These are phyloP conservation scores for Chrysolina oricalcia DNA, from an alignment of 2,888 invertebrate species.

Conservation along the genomic window DNA sequence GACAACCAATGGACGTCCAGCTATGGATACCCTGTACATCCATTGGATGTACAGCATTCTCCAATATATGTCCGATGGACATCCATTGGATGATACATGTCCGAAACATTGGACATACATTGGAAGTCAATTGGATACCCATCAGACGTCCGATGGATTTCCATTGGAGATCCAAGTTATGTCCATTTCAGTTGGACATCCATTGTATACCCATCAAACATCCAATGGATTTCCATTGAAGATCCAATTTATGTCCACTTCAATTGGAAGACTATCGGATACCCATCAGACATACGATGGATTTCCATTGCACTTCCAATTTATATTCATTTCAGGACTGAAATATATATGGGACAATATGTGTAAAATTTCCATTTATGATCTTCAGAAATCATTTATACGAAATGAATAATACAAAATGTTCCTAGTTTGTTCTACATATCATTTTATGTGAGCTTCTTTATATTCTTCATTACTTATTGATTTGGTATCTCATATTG, in stretches of 20 bases:
- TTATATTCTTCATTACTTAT: too few species aligned
- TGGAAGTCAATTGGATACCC: too few species aligned
- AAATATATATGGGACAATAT: neutral
- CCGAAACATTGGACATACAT: too few species aligned
- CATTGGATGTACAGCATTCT: neutral
- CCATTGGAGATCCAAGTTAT: neutral
- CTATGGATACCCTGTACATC: too few species aligned
- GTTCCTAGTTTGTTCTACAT: too few species aligned
- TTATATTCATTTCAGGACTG: neutral
- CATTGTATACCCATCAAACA: conserved; percentile 2
- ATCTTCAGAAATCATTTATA: neutral
- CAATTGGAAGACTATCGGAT: conserved; percentile 5
- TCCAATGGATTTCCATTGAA: too few species aligned
- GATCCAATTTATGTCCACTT: neutral
- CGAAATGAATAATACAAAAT: too few species aligned
- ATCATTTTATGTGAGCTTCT: too few species aligned
- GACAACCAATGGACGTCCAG: neutral
- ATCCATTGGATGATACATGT: too few species aligned
- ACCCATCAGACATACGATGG: conserved; percentile 9
- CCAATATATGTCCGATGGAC: too few species aligned
- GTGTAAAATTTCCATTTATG: neutral
- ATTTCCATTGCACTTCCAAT: conserved; percentile 5
- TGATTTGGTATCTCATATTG: neutral
- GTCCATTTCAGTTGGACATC: conserved; percentile 8
- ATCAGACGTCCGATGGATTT: too few species aligned